Evolutionary conservation across 2,888 invertebrate genomes (phyloP), one percentile per base, ranked within the genome.

Genomic region (Andrena flavipes): DNA sequence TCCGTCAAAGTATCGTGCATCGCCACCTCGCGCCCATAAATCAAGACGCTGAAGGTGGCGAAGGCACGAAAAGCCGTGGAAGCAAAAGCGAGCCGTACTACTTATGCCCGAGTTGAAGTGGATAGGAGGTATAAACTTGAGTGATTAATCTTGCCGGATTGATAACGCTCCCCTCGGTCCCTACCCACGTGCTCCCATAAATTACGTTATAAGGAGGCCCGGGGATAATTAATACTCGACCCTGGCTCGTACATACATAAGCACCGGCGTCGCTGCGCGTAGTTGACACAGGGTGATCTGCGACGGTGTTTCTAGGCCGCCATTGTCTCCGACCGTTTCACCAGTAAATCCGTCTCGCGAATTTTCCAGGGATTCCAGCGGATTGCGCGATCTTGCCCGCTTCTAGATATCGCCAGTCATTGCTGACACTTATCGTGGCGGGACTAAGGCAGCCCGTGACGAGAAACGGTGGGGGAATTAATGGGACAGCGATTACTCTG

Each of bases 101-200:
- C 90, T 92, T 90, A 90, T 83, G 83, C 56, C 26, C 10, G 89
- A 90, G 90, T 26, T 88, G 89, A 89, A 92, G 90, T 90, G 92
- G 89, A 90, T 88, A 84, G 86, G 88, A 88, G 89, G 87, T 89
- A 90, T 92, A 92, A 92, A 92, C 92, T 92, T 91, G 89, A 90
- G 92, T 92, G 92, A 93, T 93, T 93, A 93, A 93, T 93, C 92
- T 93, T 90, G 72, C 87, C 83, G 90, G 92, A 93, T 93, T 93
- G 92, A 93, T 92, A 92, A 92, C 88, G 88, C 85, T 89, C 86
- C 87, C 86, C 51, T 85, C 80, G 79, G 80, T 42, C 82, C 89
- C 87, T 84, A 85, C 85, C 86, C 85, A 79, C 87, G 80, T 85
- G 78, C 86, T 84, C 88, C 91, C 91, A 92, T 93, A 92, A 93